phyloP scores from a whole-genome alignment of 2,797 vertebrate species.

The Esox masquinongy region DNA sequence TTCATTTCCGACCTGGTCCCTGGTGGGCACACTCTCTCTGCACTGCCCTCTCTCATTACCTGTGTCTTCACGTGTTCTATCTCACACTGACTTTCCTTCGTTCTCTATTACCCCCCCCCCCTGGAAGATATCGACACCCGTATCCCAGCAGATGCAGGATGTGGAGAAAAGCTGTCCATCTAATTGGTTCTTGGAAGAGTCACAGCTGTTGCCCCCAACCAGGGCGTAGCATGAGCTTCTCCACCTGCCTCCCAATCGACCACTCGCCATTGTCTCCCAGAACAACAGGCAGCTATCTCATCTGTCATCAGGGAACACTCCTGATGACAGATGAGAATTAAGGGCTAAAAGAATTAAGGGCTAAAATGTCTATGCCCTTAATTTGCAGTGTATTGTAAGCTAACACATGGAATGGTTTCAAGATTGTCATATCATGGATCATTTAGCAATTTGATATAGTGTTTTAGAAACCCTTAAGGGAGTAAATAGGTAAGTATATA shows the following conservation, averaged over 20 bases:
- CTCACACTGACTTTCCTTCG: conserved; percentile 35
- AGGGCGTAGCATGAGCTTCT: conserved; percentile 57
- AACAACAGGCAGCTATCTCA: conserved; percentile 25
- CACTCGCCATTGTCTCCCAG: conserved; percentile 64
- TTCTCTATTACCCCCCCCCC: conserved; percentile 27
- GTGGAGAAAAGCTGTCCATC: conserved; percentile 58
- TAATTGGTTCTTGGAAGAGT: conserved; percentile 75
- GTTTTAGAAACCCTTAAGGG: too few relatives aligned
- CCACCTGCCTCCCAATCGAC: conserved; percentile 55
- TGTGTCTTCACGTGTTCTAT: conserved; percentile 2
- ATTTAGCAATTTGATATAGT: too few relatives aligned
- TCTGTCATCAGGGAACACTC: conserved; percentile 34
- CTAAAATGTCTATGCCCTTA: conserved; percentile 3
- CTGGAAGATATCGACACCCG: conserved; percentile 63
- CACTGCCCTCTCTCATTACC: conserved; percentile 24
- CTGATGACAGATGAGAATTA: too few relatives aligned
- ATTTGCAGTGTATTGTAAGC: too few relatives aligned
- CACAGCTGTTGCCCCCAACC: conserved; percentile 78
- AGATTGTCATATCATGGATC: too few relatives aligned
- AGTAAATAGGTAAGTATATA: too few relatives aligned
- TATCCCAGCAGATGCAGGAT: conserved; percentile 73
- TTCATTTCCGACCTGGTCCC: conserved; percentile 12
- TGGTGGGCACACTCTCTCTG: conserved; percentile 17
- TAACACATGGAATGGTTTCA: too few relatives aligned
- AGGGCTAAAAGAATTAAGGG: too few relatives aligned